These are phyloP conservation scores for Pachycephus smyrnensis DNA, from an alignment of 2,888 invertebrate genomes.

Conservation along the genomic window DNA sequence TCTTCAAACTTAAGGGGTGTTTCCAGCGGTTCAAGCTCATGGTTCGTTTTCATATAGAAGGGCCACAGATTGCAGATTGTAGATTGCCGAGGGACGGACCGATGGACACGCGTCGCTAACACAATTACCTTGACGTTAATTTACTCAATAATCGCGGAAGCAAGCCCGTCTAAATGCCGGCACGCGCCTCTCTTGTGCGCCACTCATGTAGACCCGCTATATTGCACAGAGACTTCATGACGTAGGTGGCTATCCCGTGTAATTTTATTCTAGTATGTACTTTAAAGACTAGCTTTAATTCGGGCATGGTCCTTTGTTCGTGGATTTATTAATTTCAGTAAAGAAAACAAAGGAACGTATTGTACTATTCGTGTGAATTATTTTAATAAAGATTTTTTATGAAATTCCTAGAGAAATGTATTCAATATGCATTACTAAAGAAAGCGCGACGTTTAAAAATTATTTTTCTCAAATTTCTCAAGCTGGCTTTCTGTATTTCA, in stretches of 20 bases:
- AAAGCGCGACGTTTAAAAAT: not conserved
- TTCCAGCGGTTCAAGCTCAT: not conserved
- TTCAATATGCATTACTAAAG: not conserved
- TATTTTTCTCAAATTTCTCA: not conserved
- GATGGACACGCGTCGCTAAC: slow-evolving; percentile 62
- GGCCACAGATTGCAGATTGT: not conserved
- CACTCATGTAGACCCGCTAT: not conserved
- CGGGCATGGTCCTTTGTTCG: not conserved
- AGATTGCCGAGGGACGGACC: slow-evolving; percentile 5
- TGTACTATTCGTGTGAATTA: not conserved
- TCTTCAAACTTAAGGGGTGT: slow-evolving; percentile 32
- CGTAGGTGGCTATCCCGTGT: not conserved
- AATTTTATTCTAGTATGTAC: not conserved
- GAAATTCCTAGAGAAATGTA: not conserved
- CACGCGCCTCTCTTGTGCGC: slow-evolving; percentile 46
- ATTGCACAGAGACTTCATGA: not conserved
- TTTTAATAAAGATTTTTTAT: not conserved
- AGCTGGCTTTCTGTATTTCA: not conserved
- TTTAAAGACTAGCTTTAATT: not conserved
- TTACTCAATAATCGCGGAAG: slow-evolving; percentile 63
- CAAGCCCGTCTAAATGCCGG: slow-evolving; percentile 57
- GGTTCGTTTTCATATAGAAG: not conserved
- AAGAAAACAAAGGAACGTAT: not conserved
- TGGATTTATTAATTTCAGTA: not conserved
- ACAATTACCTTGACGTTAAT: slow-evolving; percentile 63